phyloP scores from a whole-genome alignment of 2,888 invertebrate species.

The Temnothorax ravouxi region DNA sequence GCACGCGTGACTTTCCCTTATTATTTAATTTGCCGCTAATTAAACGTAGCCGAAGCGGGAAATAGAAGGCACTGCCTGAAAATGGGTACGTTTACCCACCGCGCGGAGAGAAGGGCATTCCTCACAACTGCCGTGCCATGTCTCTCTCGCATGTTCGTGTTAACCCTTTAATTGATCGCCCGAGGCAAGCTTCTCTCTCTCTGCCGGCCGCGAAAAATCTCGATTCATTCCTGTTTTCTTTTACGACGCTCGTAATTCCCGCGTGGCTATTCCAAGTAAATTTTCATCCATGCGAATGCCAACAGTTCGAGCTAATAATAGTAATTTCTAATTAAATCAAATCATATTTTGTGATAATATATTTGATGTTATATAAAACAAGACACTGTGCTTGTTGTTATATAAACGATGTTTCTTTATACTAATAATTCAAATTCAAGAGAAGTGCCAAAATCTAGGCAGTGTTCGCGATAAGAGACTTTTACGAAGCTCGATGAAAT shows the following conservation, averaged over 20 bases:
- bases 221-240: conserved; percentile 44
- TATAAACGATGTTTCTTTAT: background rate
- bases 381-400: background rate
- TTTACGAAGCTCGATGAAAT: background rate
- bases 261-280: conserved; percentile 4
- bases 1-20: conserved; percentile 26
- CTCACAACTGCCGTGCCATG: background rate
- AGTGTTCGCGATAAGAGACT: background rate
- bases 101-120: conserved; percentile 21
- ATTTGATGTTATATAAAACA: background rate
- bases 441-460: background rate
- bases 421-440: background rate
- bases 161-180: conserved; percentile 65
- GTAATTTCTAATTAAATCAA: conserved; percentile 32
- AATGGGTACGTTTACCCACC: conserved; percentile 31
- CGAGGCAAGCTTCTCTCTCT: conserved; percentile 50
- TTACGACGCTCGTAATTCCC: conserved; percentile 20
- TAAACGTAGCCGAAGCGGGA: conserved; percentile 38
- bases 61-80: conserved; percentile 46
- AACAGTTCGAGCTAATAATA: background rate
- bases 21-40: conserved; percentile 52
- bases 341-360: background rate
- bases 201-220: conserved; percentile 41
- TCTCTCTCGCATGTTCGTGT: conserved; percentile 54
- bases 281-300: background rate